Conservation (phyloP, 1,140 invertebrate species). For the Saxidomus purpurata region DNA sequence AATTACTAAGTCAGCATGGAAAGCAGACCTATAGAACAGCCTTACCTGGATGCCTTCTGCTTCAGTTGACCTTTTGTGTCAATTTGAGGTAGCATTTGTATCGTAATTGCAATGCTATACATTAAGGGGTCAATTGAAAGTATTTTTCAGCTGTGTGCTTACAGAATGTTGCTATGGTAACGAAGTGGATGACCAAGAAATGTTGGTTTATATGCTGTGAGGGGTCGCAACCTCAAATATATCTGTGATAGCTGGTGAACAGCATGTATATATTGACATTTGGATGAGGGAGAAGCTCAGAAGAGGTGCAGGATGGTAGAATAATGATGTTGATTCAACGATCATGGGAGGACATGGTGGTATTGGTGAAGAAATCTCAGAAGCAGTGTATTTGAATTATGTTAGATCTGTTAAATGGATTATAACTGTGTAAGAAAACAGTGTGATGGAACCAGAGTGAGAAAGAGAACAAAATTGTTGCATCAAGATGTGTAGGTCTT, state of each 20-base stretch:
- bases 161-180: slow-evolving; percentile 14
- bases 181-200: background rate
- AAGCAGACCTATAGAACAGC: background rate
- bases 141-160: background rate
- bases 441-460: too few relatives aligned
- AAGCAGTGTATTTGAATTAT: background rate
- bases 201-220: background rate
- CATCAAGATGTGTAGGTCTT: too few relatives aligned
- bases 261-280: slow-evolving; percentile 41
- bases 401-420: background rate
- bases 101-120: background rate
- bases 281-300: background rate
- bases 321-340: background rate
- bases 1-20: background rate
- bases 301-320: background rate
- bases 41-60: background rate
- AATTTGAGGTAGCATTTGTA: too few relatives aligned
- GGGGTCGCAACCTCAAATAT: background rate
- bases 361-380: background rate
- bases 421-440: too few relatives aligned
- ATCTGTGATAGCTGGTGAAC: slow-evolving; percentile 61
- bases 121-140: background rate
- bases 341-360: background rate
- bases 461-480: too few relatives aligned
- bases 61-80: background rate